A percentile compares a stretch with the other conserved stretches of the same genome.
phyloP scores from a whole-genome alignment of 2,113 vertebrate species.

The Nothoprocta pentlandii region DNA sequence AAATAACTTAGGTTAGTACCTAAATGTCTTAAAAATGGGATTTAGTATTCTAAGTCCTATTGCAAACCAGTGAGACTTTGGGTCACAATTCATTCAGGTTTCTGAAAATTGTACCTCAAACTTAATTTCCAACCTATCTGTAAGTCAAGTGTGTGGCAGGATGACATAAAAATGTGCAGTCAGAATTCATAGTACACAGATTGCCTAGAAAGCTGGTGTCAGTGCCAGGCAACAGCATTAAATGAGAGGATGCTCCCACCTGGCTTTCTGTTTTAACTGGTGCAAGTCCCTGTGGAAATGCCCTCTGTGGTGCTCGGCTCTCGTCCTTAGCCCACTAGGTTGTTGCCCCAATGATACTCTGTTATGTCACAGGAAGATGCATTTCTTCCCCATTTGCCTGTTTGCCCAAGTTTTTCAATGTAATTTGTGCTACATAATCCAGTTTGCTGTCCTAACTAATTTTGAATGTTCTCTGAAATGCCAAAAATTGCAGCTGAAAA shows the following conservation, averaged over 20 bases:
- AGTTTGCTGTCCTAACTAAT: neutral
- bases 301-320: neutral
- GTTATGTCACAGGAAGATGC: neutral
- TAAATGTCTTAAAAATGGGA: neutral
- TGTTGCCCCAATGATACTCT: neutral
- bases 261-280: neutral
- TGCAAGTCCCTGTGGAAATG: neutral
- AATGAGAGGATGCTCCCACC: neutral
- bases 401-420: neutral
- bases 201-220: neutral
- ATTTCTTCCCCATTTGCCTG: neutral
- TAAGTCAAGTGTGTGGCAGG: neutral
- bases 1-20: neutral
- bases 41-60: neutral
- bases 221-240: neutral
- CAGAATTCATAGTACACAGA: neutral
- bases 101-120: neutral
- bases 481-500: neutral
- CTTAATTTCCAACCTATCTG: neutral
- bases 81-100: neutral
- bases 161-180: neutral
- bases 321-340: neutral
- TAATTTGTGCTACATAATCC: neutral
- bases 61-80: neutral
- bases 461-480: neutral